These are phyloP conservation scores for Mesorhabditis belari DNA, from an alignment of 2,888 invertebrate genomes.

Conservation along the genomic window DNA sequence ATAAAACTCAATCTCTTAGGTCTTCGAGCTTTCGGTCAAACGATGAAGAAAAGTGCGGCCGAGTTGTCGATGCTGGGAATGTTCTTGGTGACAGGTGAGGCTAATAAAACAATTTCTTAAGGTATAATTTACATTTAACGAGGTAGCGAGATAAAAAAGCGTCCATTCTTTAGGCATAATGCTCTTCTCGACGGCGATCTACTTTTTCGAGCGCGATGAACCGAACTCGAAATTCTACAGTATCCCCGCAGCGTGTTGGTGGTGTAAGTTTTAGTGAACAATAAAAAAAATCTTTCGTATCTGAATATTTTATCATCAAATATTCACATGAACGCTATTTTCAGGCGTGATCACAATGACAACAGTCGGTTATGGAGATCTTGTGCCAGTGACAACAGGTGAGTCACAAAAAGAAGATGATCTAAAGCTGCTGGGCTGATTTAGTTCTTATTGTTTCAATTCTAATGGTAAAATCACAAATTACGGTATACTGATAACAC, in stretches of 20 bases:
- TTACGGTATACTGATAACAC: neutral
- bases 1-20: slow-evolving; percentile 16
- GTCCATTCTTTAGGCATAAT: slow-evolving; percentile 38
- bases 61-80: slow-evolving; percentile 50
- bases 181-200: slow-evolving; percentile 49
- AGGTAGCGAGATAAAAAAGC: neutral
- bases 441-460: neutral
- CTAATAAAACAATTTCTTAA: neutral
- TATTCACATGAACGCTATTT: neutral
- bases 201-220: slow-evolving; percentile 50
- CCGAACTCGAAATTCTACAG: slow-evolving; percentile 49
- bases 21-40: slow-evolving; percentile 46
- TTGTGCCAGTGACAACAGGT: slow-evolving; percentile 49
- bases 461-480: neutral
- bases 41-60: slow-evolving; percentile 49
- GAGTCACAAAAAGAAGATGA: no score
- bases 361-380: slow-evolving; percentile 47
- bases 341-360: slow-evolving; percentile 40
- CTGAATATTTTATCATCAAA: neutral
- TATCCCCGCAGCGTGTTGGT: slow-evolving; percentile 51
- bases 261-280: slow-evolving; percentile 34
- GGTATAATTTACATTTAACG: slow-evolving; percentile 5
- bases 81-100: slow-evolving; percentile 45
- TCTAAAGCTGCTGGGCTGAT: no score
- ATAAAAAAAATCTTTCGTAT: neutral